Evolutionary conservation across 2,797 vertebrate species (phyloP).

Genomic region (Phoxinus dragarum): DNA sequence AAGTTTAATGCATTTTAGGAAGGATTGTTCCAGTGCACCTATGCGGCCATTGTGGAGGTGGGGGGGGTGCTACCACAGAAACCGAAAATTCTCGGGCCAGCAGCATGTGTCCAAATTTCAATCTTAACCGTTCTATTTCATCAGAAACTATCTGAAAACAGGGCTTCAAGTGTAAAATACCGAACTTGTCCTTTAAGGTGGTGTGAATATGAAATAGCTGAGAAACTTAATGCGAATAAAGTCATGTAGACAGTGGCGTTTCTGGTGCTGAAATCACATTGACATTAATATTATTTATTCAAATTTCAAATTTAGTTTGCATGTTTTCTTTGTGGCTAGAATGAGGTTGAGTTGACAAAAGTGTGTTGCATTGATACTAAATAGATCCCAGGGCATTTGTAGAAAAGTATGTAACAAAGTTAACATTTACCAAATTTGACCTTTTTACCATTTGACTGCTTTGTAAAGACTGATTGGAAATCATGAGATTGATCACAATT

Average conservation of each 20-base stretch:
- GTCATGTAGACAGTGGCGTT: background rate
- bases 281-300: background rate
- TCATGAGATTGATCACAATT: background rate
- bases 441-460: background rate
- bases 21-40: too few species aligned
- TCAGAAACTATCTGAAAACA: too few species aligned
- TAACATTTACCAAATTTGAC: background rate
- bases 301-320: background rate
- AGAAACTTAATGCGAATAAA: background rate
- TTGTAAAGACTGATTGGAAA: background rate
- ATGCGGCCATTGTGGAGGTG: too few species aligned
- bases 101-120: too few species aligned
- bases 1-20: too few species aligned
- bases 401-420: background rate
- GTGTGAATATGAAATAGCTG: background rate
- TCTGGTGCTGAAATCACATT: background rate
- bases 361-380: background rate
- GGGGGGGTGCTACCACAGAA: too few species aligned
- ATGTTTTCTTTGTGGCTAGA: background rate
- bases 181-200: background rate
- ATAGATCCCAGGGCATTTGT: background rate
- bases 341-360: background rate
- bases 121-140: too few species aligned
- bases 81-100: too few species aligned
- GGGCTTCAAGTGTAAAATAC: too few species aligned